Evolutionary conservation across 2,113 vertebrate species (phyloP), one percentile per base, ranked within the genome.

Genomic region (Percina caprodes): DNA sequence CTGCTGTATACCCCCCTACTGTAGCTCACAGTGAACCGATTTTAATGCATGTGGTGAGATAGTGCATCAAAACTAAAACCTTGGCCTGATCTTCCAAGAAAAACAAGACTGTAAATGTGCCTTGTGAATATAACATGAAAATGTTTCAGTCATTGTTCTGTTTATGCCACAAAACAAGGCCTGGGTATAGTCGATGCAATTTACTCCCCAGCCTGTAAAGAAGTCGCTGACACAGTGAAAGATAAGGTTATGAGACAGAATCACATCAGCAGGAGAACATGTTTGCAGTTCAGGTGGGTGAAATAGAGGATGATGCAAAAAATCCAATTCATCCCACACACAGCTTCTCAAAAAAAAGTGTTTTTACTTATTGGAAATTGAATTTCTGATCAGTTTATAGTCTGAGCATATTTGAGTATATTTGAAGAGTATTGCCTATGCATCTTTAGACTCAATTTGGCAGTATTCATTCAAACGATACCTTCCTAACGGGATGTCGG

Each of bases 271-370:
- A 55, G 24, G 67, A 23, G 19, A 26, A 19, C 71, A 19, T 63
- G 69, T 69, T 81, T 48, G 48, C 42, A 0, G 59, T 49, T 69
- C 81, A 73, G 74, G 73, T 51, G 33, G 49, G 39, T n/a, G 81
- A 77, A 73, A 73, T 14, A 8, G 48, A 65, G 67, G 62, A 61
- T 77, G 81, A 84, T 69, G 79, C 81, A 79, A 86, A 52, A 65
- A 18, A 63, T 82, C 24, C 26, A 26, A 12, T 69, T 56, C 60
- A 56, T 58, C 70, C 63, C 78, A 58, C 48, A 39, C 13, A 18
- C 10, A 0, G 23, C 55, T 30, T 5, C 46, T 69, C 4, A 35
- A 63, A 51, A 65, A 65, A 21, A 56, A 4, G 16, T 7, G 26
- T 23, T 69, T 54, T 65, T 48, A 69, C 66, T 66, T 11, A 51